A percentile compares a stretch with the other conserved stretches of the same genome.
phyloP scores from a whole-genome alignment of 2,797 vertebrate species.

The Muraenolepis orangiensis region DNA sequence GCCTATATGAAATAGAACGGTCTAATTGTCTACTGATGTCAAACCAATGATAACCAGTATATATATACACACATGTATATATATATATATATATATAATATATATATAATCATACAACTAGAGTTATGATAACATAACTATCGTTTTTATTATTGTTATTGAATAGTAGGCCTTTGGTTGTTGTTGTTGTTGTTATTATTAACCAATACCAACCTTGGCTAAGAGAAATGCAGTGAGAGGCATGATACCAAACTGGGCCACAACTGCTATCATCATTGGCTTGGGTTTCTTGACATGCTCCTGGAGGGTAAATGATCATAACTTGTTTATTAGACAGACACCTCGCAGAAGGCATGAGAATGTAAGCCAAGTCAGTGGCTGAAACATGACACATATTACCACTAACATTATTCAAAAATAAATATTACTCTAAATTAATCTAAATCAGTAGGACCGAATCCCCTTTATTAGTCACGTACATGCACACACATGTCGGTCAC shows the following conservation, averaged over 20 bases:
- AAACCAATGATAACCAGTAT: no score
- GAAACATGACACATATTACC: no score
- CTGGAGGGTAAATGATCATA: constrained; percentile 34
- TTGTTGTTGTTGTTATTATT: background rate
- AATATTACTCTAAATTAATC: no score
- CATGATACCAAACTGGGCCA: constrained; percentile 82
- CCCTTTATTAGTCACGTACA: no score
- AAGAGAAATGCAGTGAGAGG: constrained; percentile 77
- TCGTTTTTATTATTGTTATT: background rate
- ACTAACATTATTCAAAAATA: no score
- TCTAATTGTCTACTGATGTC: no score
- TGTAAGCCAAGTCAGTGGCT: background rate
- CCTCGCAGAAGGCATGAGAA: background rate
- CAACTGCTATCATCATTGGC: constrained; percentile 68
- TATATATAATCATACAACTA: no score
- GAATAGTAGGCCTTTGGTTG: background rate
- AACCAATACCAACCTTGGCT: constrained; percentile 62
- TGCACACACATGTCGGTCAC: no score
- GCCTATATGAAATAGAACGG: no score
- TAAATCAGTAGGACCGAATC: no score
- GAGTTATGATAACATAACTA: no score
- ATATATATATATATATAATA: background rate
- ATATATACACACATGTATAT: no score
- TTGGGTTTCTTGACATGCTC: constrained; percentile 77
- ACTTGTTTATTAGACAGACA: background rate